Percentiles rank a stretch among this genome's conserved stretches.
Evolutionary conservation across 2,888 invertebrate species (phyloP).

Genomic region (Plebejus anna): DNA sequence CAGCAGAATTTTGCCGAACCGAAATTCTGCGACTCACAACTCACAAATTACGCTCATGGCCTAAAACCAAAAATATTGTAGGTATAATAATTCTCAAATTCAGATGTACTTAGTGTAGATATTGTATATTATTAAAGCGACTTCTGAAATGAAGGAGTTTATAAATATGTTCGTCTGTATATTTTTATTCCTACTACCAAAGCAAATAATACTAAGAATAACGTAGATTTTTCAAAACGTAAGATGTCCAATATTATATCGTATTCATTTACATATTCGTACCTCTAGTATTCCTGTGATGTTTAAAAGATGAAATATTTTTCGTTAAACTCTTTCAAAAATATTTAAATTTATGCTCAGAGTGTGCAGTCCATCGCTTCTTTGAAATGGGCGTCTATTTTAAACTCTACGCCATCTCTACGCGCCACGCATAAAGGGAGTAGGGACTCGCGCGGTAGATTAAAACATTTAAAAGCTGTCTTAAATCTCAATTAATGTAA

Average conservation of each 20-base stretch:
- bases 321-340: conserved; percentile 9
- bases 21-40: no score
- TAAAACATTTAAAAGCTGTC: background rate
- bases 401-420: conserved; percentile 1
- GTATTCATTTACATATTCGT: background rate
- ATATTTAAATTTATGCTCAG: background rate
- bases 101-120: no score
- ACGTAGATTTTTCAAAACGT: no score
- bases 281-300: background rate
- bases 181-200: no score
- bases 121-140: no score
- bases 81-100: background rate
- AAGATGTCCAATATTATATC: no score
- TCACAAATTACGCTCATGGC: no score
- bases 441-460: background rate
- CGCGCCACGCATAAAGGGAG: conserved; percentile 7
- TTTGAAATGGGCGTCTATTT: conserved; percentile 14
- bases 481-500: background rate
- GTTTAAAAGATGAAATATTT: background rate
- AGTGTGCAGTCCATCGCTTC: background rate
- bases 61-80: background rate
- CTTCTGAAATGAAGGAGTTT: no score
- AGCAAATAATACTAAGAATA: no score
- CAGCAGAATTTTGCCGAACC: no score
- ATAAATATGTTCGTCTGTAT: no score